Conservation (phyloP, 1,140 invertebrate genomes). For the Conus betulinus region DNA sequence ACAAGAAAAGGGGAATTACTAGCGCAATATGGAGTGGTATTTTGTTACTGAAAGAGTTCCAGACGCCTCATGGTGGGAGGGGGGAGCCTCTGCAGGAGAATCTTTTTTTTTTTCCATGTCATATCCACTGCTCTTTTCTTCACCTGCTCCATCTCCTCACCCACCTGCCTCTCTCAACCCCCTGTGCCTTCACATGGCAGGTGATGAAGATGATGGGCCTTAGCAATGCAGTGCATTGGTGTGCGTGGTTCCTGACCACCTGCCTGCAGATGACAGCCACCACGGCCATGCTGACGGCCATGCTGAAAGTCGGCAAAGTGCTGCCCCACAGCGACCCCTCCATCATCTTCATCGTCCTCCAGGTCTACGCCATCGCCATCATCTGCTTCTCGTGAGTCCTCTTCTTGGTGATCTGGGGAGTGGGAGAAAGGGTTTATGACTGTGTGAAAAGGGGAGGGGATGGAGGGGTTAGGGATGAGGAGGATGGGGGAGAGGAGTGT, state of each 20-base stretch:
- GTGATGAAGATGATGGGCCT: conserved; percentile 83
- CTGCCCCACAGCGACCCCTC: conserved; percentile 77
- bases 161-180: no score
- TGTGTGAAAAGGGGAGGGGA: not conserved
- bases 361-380: conserved; percentile 78
- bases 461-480: not conserved
- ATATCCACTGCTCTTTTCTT: no score
- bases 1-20: no score
- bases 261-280: conserved; percentile 79
- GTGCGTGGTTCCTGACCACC: conserved; percentile 81
- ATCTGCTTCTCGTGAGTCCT: conserved; percentile 77
- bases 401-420: not conserved
- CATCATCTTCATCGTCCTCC: conserved; percentile 78
- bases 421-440: not conserved
- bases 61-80: no score
- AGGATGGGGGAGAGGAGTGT: no score
- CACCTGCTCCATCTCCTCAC: no score
- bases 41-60: no score
- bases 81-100: no score
- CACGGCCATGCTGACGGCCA: conserved; percentile 76
- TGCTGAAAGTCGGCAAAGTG: conserved; percentile 79
- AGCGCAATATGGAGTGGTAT: no score
- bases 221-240: conserved; percentile 80
- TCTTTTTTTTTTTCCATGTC: no score
- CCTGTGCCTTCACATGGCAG: conserved; percentile 56